Percentiles rank a stretch among this genome's conserved stretches.
phyloP scores from a whole-genome alignment of 1,140 invertebrate genomes.

The Subanguina moxae region DNA sequence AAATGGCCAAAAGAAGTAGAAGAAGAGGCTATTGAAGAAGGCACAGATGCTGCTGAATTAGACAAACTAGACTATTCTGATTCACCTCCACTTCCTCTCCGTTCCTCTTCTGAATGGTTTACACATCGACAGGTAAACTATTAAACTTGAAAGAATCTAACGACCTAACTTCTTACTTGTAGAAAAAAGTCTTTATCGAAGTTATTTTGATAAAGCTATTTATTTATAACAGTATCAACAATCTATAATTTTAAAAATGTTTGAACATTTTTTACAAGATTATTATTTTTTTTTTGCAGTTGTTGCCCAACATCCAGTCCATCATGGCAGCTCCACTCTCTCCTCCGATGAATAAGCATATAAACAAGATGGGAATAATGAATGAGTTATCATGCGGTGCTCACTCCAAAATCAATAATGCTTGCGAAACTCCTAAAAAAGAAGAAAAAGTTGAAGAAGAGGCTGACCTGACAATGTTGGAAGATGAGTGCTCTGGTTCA shows the following conservation, averaged over 20 bases:
- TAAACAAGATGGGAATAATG: background rate
- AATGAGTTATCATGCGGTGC: too few relatives aligned
- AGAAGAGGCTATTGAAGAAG: background rate
- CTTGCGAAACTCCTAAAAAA: background rate
- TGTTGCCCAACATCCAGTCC: background rate
- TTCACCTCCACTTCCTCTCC: background rate
- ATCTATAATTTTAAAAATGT: too few relatives aligned
- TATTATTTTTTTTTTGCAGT: too few relatives aligned
- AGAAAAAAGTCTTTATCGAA: too few relatives aligned
- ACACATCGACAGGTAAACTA: too few relatives aligned
- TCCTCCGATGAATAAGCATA: background rate
- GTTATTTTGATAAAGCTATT: too few relatives aligned
- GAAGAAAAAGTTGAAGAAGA: background rate
- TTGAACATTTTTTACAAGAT: too few relatives aligned
- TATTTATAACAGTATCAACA: too few relatives aligned
- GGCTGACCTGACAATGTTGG: background rate
- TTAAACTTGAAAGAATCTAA: too few relatives aligned
- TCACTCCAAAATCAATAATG: too few relatives aligned
- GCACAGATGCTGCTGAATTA: background rate
- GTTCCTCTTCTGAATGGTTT: background rate
- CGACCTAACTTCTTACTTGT: too few relatives aligned
- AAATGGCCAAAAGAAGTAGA: background rate
- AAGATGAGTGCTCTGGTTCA: background rate
- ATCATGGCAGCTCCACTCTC: background rate
- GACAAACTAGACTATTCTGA: too few relatives aligned